Evolutionary conservation across 2,113 vertebrate genomes (phyloP).

Genomic region (Odocoileus virginianus): DNA sequence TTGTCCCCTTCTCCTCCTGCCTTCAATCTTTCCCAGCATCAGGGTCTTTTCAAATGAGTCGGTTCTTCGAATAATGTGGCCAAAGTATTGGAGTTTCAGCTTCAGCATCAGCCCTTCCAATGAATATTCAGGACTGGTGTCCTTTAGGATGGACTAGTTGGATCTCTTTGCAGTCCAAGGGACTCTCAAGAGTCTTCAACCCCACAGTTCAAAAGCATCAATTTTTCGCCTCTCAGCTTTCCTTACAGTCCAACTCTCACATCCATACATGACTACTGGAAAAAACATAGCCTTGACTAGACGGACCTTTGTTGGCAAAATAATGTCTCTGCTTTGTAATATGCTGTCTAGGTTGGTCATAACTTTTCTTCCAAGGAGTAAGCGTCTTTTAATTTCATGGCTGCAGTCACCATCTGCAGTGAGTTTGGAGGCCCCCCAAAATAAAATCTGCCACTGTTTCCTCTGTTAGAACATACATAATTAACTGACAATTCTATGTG

Average conservation of each 20-base stretch:
- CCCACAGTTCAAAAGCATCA: not conserved
- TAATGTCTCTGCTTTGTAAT: not conserved
- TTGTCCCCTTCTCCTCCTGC: not conserved
- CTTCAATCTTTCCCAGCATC: not conserved
- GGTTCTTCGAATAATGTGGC: accelerated
- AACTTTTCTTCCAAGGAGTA: not conserved
- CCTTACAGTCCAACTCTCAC: not conserved
- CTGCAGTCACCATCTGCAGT: not conserved
- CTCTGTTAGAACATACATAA: not conserved
- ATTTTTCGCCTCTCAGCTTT: not conserved
- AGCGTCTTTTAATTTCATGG: not conserved
- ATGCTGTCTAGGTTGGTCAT: not conserved
- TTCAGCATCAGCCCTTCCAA: not conserved
- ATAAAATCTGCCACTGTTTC: not conserved
- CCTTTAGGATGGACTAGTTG: not conserved
- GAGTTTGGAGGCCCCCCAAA: not conserved
- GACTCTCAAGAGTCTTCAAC: not conserved
- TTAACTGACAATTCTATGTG: not conserved
- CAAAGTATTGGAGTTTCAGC: not conserved
- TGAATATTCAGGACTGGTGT: not conserved
- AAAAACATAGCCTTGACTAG: not conserved
- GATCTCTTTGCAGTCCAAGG: not conserved
- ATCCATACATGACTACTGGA: not conserved
- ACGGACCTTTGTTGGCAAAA: not conserved
- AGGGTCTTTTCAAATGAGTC: not conserved